These are phyloP conservation scores for Microctonus hyperodae DNA, from an alignment of 2,888 invertebrate species.

Conservation along the genomic window DNA sequence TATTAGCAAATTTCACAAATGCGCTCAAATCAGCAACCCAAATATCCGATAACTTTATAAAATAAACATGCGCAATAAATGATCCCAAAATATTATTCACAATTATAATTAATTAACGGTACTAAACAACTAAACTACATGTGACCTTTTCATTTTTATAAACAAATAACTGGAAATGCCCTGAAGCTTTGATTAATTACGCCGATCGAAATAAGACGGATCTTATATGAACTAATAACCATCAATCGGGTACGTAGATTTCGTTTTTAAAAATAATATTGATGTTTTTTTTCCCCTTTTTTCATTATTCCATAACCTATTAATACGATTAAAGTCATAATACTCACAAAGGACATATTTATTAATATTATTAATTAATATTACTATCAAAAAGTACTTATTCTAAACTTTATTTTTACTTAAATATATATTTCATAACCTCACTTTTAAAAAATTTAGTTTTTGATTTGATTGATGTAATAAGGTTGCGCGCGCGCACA, in stretches of 20 bases:
- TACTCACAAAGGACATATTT: neutral
- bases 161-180: slow-evolving; percentile 37
- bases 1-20: slow-evolving; percentile 56
- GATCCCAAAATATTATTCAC: slow-evolving; percentile 13
- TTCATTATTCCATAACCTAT: neutral
- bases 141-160: slow-evolving; percentile 35
- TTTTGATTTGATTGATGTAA: slow-evolving; percentile 27
- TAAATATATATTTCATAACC: neutral
- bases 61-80: slow-evolving; percentile 5
- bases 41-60: slow-evolving; percentile 31
- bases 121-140: slow-evolving; percentile 1
- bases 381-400: neutral
- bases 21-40: slow-evolving; percentile 51
- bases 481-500: slow-evolving; percentile 38
- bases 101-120: slow-evolving; percentile 34
- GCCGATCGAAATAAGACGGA: slow-evolving; percentile 30
- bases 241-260: slow-evolving; percentile 26
- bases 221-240: slow-evolving; percentile 1
- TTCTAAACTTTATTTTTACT: neutral
- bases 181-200: slow-evolving; percentile 38
- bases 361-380: neutral
- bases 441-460: slow-evolving; percentile 2
- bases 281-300: neutral
- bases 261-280: neutral
- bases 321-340: neutral